These are phyloP conservation scores for Eulemur macaco DNA, from an alignment of 2,113 vertebrate species.

Conservation along the genomic window DNA sequence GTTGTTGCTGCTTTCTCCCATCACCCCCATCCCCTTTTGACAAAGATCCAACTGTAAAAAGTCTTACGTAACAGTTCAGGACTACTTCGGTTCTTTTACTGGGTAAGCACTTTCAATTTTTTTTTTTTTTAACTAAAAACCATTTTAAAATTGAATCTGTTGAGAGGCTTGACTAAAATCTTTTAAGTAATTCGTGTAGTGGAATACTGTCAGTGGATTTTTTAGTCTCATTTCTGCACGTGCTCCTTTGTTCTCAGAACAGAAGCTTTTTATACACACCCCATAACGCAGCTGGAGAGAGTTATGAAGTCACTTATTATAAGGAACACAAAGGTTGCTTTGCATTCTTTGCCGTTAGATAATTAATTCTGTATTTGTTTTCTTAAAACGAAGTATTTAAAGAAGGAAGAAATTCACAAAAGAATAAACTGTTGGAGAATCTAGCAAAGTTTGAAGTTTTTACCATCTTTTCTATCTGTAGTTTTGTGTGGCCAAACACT, in stretches of 20 bases:
- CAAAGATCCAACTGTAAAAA: slow-evolving; percentile 82
- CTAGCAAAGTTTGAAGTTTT: slow-evolving; percentile 77
- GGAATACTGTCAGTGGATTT: slow-evolving; percentile 75
- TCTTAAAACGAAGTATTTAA: slow-evolving; percentile 58
- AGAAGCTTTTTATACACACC: slow-evolving; percentile 81
- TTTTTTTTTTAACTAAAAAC: slow-evolving; percentile 72
- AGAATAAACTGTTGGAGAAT: slow-evolving; percentile 73
- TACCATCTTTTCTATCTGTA: slow-evolving; percentile 72
- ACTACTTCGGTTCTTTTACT: slow-evolving; percentile 81
- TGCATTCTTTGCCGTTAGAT: slow-evolving; percentile 70
- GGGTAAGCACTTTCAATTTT: slow-evolving; percentile 82
- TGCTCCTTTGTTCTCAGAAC: slow-evolving; percentile 86
- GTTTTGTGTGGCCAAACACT: slow-evolving; percentile 86
- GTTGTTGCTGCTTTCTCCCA: slow-evolving; percentile 77
- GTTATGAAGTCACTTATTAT: slow-evolving; percentile 81
- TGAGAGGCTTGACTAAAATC: slow-evolving; percentile 70
- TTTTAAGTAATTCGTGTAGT: slow-evolving; percentile 64
- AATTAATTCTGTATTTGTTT: slow-evolving; percentile 63
- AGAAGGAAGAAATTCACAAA: slow-evolving; percentile 61
- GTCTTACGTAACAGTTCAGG: slow-evolving; percentile 79
- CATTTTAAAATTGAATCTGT: slow-evolving; percentile 77
- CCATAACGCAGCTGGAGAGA: slow-evolving; percentile 82
- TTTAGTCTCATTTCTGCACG: slow-evolving; percentile 85
- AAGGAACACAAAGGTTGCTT: slow-evolving; percentile 75
- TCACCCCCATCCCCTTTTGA: slow-evolving; percentile 77